phyloP scores from a whole-genome alignment of 2,797 vertebrate species.

The Dipus sagitta region DNA sequence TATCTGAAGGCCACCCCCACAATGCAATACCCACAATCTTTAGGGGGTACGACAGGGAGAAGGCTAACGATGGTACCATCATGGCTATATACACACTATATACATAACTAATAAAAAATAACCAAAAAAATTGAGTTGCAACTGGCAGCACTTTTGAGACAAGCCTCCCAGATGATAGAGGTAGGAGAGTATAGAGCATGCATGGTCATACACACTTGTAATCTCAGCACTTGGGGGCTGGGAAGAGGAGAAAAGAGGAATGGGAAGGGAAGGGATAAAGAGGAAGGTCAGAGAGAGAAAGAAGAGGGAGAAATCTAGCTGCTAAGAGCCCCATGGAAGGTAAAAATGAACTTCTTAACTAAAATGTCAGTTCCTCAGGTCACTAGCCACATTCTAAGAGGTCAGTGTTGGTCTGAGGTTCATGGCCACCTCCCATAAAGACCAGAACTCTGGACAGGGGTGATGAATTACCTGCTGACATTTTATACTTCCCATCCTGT shows the following conservation, averaged over 20 bases:
- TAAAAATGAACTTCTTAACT: conserved; percentile 15
- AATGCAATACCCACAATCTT: too few relatives aligned
- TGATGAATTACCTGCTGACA: background rate
- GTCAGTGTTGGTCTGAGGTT: background rate
- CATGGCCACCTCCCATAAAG: background rate
- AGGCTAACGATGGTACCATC: too few relatives aligned
- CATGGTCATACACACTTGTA: too few relatives aligned
- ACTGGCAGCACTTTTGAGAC: background rate
- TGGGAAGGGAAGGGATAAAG: too few relatives aligned
- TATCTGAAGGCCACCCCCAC: too few relatives aligned
- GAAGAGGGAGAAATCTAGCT: background rate
- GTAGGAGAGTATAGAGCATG: background rate
- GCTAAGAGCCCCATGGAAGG: background rate
- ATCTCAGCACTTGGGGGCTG: background rate
- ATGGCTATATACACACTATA: too few relatives aligned
- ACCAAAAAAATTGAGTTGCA: background rate
- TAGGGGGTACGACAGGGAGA: too few relatives aligned
- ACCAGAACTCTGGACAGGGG: background rate
- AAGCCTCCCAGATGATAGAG: background rate
- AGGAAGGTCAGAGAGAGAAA: too few relatives aligned
- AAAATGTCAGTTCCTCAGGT: background rate
- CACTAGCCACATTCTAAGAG: background rate
- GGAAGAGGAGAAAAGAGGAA: too few relatives aligned
- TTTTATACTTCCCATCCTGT: background rate
- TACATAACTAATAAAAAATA: too few relatives aligned